Evolutionary conservation across 2,888 invertebrate genomes (phyloP), one percentile per base, ranked within the genome.

Genomic region (Empis livida): DNA sequence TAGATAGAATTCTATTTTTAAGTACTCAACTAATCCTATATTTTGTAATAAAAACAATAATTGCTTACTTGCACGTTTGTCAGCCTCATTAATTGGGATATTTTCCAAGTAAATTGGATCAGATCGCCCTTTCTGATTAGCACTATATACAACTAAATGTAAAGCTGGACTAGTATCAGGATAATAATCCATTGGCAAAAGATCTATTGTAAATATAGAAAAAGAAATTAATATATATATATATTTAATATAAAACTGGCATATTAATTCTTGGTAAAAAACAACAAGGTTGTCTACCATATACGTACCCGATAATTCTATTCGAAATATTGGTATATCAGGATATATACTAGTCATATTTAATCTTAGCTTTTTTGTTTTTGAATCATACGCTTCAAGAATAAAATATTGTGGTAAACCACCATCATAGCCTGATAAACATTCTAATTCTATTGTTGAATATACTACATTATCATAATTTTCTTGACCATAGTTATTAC

Each of bases 401-500:
- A 84, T 73, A 69, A 91, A 91, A 53, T 80, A 79, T 67, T 92
- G 92, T 39, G 86, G 84, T 49, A 92, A 75, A 1, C 92, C 92
- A 2, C 92, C 91, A 61, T 92, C 90, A 65, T 90, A 90, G 41
- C 91, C 92, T 0, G 86, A 79, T 49, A 86, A 79, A 67, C 92
- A 92, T 58, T 88, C 85, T 49, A 92, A 80, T 60, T 86, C 84
- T 60, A 92, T 69, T 70, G 69, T 67, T 40, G 68, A 68, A 56
- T 67, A 67, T 49, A 68, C 62, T 43, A 65, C 63, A 55, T 68
- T 67, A 57, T 68, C 68, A 49, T 68, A 68, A 57, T 62, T 68
- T 51, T 68, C 68, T 42, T 13, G 3, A 41, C 27, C 27, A 17
- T 17, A 5, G 11, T 11, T n/a, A 39, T 10, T 11, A 39, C 17